phyloP scores from a whole-genome alignment of 1,140 invertebrate genomes.

The Drosophila parabipectinata region DNA sequence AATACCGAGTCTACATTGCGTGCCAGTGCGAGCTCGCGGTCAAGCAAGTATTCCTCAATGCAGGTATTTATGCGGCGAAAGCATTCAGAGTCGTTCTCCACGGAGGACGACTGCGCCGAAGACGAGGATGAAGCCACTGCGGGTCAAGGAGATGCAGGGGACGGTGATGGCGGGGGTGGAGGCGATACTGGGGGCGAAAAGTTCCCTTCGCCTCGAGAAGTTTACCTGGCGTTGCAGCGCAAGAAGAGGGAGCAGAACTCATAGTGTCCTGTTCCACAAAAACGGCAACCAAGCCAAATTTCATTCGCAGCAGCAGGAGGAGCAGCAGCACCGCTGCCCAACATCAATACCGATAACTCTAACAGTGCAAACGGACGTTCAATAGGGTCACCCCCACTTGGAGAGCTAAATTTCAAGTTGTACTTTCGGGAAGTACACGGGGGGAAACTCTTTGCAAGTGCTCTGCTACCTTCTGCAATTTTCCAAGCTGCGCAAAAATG shows the following conservation, averaged over 20 bases:
- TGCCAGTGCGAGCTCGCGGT: not conserved
- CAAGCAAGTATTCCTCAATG: slow-evolving; percentile 34
- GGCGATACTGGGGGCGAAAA: slow-evolving; percentile 7
- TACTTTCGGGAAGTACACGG: slow-evolving; percentile 8
- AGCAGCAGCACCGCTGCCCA: slow-evolving; percentile 17
- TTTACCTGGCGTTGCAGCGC: slow-evolving; percentile 47
- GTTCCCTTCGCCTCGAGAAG: slow-evolving; percentile 52
- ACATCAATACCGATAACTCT: not conserved
- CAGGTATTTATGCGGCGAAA: slow-evolving; percentile 65
- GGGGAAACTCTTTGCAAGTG: slow-evolving; percentile 13
- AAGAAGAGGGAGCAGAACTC: slow-evolving; percentile 37
- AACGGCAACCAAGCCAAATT: not conserved
- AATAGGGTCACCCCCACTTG: slow-evolving; percentile 10
- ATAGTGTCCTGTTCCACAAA: slow-evolving; percentile 1
- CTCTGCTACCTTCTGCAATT: slow-evolving; percentile 4
- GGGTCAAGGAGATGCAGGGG: not conserved
- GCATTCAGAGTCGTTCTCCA: slow-evolving; percentile 15
- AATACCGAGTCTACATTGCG: slow-evolving; percentile 31
- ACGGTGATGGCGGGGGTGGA: slow-evolving; percentile 1
- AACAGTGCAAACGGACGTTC: slow-evolving; percentile 5
- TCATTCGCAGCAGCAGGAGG: slow-evolving; percentile 2
- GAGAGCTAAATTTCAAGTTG: slow-evolving; percentile 60
- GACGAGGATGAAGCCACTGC: slow-evolving; percentile 1
- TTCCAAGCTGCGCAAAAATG: slow-evolving; percentile 22
- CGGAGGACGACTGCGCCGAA: slow-evolving; percentile 6